Percentiles rank a stretch among this genome's conserved stretches.
phyloP scores from a whole-genome alignment of 2,797 vertebrate genomes.

The Sebastiscus tertius region DNA sequence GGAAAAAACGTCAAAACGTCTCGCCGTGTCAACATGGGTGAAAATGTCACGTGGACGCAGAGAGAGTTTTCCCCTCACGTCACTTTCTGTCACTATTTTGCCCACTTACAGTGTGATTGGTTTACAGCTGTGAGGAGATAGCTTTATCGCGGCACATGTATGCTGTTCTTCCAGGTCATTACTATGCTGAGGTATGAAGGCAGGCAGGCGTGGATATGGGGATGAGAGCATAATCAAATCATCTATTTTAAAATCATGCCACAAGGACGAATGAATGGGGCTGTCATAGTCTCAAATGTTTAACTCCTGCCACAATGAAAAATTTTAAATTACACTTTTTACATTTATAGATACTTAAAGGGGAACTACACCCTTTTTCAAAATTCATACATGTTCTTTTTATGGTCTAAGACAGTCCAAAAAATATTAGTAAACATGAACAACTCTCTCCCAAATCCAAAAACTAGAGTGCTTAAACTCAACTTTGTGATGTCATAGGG shows the following conservation, averaged over 20 bases:
- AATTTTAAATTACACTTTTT: background rate
- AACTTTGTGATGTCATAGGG: no score
- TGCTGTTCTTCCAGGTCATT: constrained; percentile 37
- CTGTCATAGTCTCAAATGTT: background rate
- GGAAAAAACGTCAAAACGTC: constrained; percentile 50
- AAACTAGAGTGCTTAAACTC: no score
- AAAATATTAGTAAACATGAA: no score
- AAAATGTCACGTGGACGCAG: constrained; percentile 57
- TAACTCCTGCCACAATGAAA: background rate
- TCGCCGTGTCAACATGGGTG: constrained; percentile 43
- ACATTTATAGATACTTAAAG: background rate
- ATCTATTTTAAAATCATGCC: background rate
- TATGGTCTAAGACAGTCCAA: no score
- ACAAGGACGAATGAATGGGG: background rate
- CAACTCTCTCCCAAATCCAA: no score
- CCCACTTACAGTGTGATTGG: constrained; percentile 36
- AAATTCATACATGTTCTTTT: no score
- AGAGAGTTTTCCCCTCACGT: constrained; percentile 43
- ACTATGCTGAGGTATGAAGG: constrained; percentile 3
- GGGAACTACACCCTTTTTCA: fast-evolving
- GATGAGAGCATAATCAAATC: background rate
- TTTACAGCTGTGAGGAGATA: constrained; percentile 43
- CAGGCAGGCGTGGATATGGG: background rate
- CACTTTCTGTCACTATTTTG: constrained; percentile 54
- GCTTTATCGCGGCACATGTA: constrained; percentile 39